Percentiles rank a stretch among this genome's conserved stretches.
Evolutionary conservation across 2,888 invertebrate genomes (phyloP).

Genomic region (Operophtera brumata): DNA sequence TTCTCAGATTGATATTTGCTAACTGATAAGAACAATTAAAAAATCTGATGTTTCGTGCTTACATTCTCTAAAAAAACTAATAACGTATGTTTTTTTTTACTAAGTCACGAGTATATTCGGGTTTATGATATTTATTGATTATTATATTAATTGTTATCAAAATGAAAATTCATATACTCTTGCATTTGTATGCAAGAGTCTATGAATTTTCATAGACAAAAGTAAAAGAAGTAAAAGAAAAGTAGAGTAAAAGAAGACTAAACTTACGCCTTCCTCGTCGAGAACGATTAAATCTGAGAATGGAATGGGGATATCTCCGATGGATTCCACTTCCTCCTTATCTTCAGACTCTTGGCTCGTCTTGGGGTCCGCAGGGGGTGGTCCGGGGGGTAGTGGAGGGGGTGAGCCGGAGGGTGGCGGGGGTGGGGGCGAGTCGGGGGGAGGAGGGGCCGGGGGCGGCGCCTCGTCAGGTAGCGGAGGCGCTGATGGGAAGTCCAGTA

Average conservation of each 20-base stretch:
- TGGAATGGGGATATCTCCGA: constrained; percentile 60
- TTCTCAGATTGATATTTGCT: no score
- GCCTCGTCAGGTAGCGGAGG: constrained; percentile 74
- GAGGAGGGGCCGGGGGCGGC: constrained; percentile 49
- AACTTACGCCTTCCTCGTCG: constrained; percentile 56
- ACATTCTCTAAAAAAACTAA: no score
- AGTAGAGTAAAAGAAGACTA: background rate
- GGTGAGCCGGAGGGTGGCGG: constrained; percentile 16
- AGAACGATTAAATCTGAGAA: constrained; percentile 48
- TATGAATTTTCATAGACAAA: no score
- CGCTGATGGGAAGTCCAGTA: constrained; percentile 61
- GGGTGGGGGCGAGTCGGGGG: constrained; percentile 24
- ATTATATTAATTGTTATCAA: no score
- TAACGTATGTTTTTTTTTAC: no score
- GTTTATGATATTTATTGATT: no score
- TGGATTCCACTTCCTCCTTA: constrained; percentile 52
- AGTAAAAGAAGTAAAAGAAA: no score
- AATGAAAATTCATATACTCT: no score
- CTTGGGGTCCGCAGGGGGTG: background rate
- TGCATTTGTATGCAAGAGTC: no score
- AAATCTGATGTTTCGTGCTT: no score
- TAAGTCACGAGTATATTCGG: no score
- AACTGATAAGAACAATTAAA: no score
- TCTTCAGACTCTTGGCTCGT: constrained; percentile 28
- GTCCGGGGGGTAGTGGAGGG: constrained; percentile 24